Conservation (phyloP, 2,888 invertebrate genomes). For the Noctua fimbriata region DNA sequence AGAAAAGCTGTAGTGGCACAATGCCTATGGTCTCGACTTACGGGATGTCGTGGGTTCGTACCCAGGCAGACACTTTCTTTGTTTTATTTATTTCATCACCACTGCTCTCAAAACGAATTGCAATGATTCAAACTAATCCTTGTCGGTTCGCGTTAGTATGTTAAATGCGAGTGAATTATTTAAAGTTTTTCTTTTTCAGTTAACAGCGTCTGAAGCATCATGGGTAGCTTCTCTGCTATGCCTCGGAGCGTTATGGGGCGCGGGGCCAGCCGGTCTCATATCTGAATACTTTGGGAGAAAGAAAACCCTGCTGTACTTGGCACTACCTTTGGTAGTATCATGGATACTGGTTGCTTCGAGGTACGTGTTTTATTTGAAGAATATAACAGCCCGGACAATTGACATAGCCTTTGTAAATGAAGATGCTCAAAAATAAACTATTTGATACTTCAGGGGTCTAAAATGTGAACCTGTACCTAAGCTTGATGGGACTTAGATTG, state of each 20-base stretch:
- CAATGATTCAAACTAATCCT: neutral
- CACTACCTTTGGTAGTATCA: conserved; percentile 88
- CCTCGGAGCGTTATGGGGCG: conserved; percentile 89
- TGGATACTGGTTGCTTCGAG: conserved; percentile 91
- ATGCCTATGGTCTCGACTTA: neutral
- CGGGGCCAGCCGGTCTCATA: conserved; percentile 89
- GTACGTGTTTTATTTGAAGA: conserved; percentile 71
- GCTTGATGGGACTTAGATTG: neutral
- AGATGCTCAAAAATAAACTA: neutral
- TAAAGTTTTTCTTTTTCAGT: conserved; percentile 59
- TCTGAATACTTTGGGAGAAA: conserved; percentile 90
- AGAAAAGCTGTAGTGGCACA: neutral
- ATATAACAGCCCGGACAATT: neutral
- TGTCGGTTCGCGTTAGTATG: neutral
- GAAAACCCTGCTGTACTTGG: conserved; percentile 88
- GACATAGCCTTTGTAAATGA: neutral
- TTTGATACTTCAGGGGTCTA: neutral
- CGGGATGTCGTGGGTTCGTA: neutral
- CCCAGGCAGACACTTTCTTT: neutral
- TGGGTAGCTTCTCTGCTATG: conserved; percentile 90
- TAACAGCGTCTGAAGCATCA: conserved; percentile 82
- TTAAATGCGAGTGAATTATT: too few species aligned
- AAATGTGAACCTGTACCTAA: too few species aligned
- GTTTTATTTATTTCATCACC: neutral
- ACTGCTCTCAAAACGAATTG: neutral